Base-by-base conservation (phyloP, 2,888 invertebrate genomes). In the Ophion slaviceki region DNA sequence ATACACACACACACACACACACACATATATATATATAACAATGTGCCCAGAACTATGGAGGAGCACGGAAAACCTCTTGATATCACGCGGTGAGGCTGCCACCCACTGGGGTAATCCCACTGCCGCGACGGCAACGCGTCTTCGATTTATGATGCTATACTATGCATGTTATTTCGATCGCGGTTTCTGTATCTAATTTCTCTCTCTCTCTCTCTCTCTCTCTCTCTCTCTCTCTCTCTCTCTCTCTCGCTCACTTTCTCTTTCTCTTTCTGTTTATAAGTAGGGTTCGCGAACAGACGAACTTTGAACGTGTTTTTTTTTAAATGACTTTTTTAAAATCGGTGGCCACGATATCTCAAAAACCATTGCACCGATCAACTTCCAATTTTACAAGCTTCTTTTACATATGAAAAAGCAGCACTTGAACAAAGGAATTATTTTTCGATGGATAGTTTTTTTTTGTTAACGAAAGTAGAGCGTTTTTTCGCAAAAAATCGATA, bases 81-180 rank as follows among this genome's bases (percentile, higher is more conserved):
- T 78, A 85, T 85, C 77, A 78, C 74, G 74, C 32, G 77, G 67
- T 67, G 84, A 81, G 72, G 24, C 78, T 68, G 74, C 77, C 80
- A 74, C 77, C 76, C 84, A 72, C 72, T 47, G 32, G 75, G 67
- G 72, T 80, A 83, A 84, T 78, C 80, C 85, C 53, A 67, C 67
- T 79, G 83, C 85, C 78, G 83, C 84, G 78, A 86, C 81, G 85
- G 82, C 87, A 87, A 79, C 59, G 78, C 78, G 80, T 53, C 77
- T 82, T 80, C 86, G 83, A 84, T 87, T 88, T 88, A 86, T 86
- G 80, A 85, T 72, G 61, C 83, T 80, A 77, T 83, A 87, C 82
- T 24, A 24, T 24, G 24, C 24, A 84, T 67, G 84, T 86, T 86
- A 86, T 87, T 88, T 87, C 70, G 79, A 74, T 64, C 80, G 80